phyloP scores from a whole-genome alignment of 2,113 vertebrate species.

The Turdus rufiventris region DNA sequence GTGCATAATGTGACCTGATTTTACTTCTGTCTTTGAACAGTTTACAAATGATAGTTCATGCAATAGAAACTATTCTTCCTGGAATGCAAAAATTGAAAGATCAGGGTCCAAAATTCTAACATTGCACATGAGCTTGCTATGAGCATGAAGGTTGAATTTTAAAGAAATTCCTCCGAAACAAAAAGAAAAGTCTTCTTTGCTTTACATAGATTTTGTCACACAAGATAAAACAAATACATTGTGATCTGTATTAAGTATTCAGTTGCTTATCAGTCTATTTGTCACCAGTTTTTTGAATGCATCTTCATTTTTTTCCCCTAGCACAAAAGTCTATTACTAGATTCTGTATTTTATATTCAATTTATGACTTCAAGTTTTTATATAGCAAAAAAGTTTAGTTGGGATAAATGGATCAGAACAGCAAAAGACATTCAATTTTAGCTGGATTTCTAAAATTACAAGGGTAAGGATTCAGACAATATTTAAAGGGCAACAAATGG shows the following conservation, averaged over 20 bases:
- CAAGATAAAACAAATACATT: neutral
- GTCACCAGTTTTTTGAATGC: neutral
- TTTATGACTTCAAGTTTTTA: neutral
- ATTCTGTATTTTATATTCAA: neutral
- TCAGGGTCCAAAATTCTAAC: neutral
- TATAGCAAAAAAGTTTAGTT: neutral
- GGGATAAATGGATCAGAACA: neutral
- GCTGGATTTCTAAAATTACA: neutral
- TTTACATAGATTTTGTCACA: neutral
- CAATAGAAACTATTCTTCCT: neutral
- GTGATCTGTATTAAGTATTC: neutral
- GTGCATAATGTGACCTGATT: neutral
- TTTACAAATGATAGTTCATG: neutral
- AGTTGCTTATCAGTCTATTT: neutral
- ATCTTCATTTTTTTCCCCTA: neutral
- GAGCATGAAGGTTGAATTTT: neutral
- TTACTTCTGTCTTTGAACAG: neutral
- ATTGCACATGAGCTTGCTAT: neutral
- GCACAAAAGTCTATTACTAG: neutral
- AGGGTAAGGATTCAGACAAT: neutral
- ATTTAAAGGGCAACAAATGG: neutral
- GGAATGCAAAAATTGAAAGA: neutral
- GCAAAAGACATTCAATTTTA: neutral
- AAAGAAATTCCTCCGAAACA: neutral
- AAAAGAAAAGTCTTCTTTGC: neutral